Conservation (phyloP, 2,113 vertebrate species). For the Caretta caretta region DNA sequence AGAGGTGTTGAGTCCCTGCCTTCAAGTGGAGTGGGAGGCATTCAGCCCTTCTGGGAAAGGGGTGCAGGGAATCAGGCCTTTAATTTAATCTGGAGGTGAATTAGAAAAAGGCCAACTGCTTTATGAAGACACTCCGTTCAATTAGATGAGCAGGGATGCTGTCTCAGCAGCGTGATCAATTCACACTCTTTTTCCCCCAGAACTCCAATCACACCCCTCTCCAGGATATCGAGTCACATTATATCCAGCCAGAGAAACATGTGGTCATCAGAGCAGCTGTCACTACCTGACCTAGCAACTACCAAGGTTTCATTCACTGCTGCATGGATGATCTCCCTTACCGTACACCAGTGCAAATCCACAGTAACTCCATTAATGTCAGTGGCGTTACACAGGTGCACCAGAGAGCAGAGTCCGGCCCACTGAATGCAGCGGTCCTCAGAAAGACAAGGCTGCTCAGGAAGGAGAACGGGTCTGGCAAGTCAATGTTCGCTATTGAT, state of each 20-base stretch:
- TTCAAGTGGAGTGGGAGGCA: neutral
- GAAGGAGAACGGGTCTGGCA: rapidly evolving
- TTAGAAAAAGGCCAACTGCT: neutral
- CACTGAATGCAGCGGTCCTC: rapidly evolving
- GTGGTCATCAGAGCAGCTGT: neutral
- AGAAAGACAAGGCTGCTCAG: rapidly evolving
- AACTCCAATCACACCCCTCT: neutral
- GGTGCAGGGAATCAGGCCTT: too few relatives aligned
- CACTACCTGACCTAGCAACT: neutral
- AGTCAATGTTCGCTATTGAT: neutral
- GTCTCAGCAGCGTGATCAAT: neutral
- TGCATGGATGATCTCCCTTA: neutral
- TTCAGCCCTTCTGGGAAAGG: neutral
- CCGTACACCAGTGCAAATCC: neutral
- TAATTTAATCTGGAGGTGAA: neutral
- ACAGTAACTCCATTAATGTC: neutral
- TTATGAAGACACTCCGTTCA: neutral
- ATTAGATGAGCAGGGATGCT: neutral
- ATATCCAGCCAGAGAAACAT: neutral
- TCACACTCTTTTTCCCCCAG: neutral
- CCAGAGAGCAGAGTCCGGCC: neutral
- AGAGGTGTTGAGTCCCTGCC: neutral
- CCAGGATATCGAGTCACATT: neutral
- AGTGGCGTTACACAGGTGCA: too few relatives aligned
- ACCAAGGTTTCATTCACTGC: neutral